A percentile compares a stretch with the other conserved stretches of the same genome.
Evolutionary conservation across 2,797 vertebrate genomes (phyloP).

Genomic region (Typhlichthys eigenmanni): DNA sequence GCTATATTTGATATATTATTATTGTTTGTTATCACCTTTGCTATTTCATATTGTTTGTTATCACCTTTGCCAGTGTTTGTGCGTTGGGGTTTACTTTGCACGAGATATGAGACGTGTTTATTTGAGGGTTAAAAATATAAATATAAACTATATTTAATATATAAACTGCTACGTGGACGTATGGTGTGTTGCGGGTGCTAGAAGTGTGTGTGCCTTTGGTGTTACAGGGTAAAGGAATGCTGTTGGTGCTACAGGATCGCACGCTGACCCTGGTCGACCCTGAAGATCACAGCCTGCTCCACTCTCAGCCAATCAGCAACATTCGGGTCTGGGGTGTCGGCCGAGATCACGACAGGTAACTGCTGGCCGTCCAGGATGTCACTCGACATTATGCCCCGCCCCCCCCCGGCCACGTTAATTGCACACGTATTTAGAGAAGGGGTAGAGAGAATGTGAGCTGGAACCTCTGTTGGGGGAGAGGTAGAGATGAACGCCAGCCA

Average conservation of each 20-base stretch:
- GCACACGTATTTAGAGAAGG: no score
- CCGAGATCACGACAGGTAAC: slow-evolving; percentile 93
- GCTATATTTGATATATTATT: no score
- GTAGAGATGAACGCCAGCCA: no score
- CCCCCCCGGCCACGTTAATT: no score
- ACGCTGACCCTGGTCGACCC: slow-evolving; percentile 93
- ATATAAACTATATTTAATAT: no score
- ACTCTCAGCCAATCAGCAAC: slow-evolving; percentile 95
- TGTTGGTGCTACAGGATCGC: slow-evolving; percentile 90
- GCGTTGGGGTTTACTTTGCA: no score
- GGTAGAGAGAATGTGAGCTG: no score
- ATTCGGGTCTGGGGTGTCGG: slow-evolving; percentile 97
- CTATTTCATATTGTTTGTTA: no score
- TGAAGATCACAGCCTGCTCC: slow-evolving; percentile 88
- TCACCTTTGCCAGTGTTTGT: no score
- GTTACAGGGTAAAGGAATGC: slow-evolving; percentile 92
- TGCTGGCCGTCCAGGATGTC: slow-evolving; percentile 46
- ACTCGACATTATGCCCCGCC: background rate
- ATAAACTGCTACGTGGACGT: background rate
- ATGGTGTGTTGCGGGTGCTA: background rate
- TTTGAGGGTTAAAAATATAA: background rate
- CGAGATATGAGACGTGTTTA: background rate
- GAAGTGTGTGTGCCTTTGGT: background rate
- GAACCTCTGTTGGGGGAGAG: no score
- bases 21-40: no score